phyloP scores from a whole-genome alignment of 1,140 invertebrate genomes.

The Drosophila elegans region DNA sequence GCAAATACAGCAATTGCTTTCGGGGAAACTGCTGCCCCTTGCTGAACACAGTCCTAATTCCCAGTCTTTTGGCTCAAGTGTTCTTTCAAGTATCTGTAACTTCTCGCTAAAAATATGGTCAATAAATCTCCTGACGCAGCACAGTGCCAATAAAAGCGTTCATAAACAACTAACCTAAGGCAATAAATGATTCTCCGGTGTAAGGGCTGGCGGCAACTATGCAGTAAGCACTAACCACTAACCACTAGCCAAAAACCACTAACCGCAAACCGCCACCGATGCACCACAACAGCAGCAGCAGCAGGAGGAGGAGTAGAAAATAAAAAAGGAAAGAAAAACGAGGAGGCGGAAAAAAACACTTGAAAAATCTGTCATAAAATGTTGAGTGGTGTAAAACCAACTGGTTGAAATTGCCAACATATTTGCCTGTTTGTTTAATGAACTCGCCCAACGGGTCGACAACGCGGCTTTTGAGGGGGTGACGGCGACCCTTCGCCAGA shows the following conservation, averaged over 20 bases:
- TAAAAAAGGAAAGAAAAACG: slow-evolving; percentile 30
- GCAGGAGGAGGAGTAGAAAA: slow-evolving; percentile 14
- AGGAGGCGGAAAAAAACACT: slow-evolving; percentile 58
- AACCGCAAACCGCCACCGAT: slow-evolving; percentile 57
- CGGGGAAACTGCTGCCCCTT: background rate
- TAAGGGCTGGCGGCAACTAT: slow-evolving; percentile 33
- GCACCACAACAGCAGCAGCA: slow-evolving; percentile 17
- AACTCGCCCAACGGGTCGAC: slow-evolving; percentile 44
- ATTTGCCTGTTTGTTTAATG: slow-evolving; percentile 81
- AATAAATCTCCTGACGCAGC: slow-evolving; percentile 68
- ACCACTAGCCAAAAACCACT: slow-evolving; percentile 38
- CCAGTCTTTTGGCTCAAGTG: slow-evolving; percentile 3
- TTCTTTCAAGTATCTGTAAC: slow-evolving; percentile 37
- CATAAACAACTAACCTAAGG: slow-evolving; percentile 79
- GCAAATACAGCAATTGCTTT: slow-evolving; percentile 8
- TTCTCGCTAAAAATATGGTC: slow-evolving; percentile 59
- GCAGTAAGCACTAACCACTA: background rate
- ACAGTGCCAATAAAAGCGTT: slow-evolving; percentile 73
- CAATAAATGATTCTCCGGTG: slow-evolving; percentile 55
- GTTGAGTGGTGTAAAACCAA: slow-evolving; percentile 69
- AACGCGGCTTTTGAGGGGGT: slow-evolving; percentile 1
- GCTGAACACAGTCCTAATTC: slow-evolving; percentile 14
- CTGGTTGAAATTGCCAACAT: slow-evolving; percentile 79
- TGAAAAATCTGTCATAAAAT: slow-evolving; percentile 83
- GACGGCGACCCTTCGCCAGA: slow-evolving; percentile 1